phyloP scores from a whole-genome alignment of 2,113 vertebrate species.

The Pangasianodon hypophthalmus region DNA sequence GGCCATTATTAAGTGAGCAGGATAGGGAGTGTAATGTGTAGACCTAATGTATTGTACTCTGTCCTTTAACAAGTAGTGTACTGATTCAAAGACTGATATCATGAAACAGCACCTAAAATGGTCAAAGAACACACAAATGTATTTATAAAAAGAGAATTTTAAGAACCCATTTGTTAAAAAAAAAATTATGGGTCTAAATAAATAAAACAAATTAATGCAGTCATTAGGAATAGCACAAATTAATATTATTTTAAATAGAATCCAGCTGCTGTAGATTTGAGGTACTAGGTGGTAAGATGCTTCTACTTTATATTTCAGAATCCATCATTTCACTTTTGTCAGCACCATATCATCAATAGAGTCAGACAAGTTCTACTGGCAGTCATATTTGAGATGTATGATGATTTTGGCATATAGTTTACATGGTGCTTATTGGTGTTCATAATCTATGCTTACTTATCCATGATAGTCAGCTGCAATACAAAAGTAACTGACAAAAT shows the following conservation, averaged over 20 bases:
- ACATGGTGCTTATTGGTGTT: not conserved
- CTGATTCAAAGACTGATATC: constrained; percentile 29
- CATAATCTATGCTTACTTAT: not conserved
- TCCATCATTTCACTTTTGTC: not conserved
- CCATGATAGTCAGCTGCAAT: not conserved
- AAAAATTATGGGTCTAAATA: not conserved
- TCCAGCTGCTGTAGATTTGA: not conserved
- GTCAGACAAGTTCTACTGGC: not conserved
- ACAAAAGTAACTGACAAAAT: not conserved
- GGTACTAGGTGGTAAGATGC: not conserved
- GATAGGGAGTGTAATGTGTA: constrained; percentile 42
- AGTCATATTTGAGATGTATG: not conserved
- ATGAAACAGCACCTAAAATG: not conserved
- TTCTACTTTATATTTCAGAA: not conserved
- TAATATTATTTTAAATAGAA: not conserved
- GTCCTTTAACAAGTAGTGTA: constrained; percentile 25
- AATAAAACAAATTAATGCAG: not conserved
- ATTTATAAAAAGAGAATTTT: not conserved
- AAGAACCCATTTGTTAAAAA: not conserved
- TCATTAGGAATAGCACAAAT: not conserved
- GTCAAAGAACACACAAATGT: not conserved
- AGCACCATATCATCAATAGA: not conserved
- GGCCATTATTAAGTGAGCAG: constrained; percentile 47
- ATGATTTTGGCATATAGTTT: not conserved
- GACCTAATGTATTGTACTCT: constrained; percentile 14